Percentiles rank a stretch among this genome's conserved stretches.
These are phyloP conservation scores for Syngnathus typhle DNA, from an alignment of 2,113 vertebrate species.

Conservation along the genomic window DNA sequence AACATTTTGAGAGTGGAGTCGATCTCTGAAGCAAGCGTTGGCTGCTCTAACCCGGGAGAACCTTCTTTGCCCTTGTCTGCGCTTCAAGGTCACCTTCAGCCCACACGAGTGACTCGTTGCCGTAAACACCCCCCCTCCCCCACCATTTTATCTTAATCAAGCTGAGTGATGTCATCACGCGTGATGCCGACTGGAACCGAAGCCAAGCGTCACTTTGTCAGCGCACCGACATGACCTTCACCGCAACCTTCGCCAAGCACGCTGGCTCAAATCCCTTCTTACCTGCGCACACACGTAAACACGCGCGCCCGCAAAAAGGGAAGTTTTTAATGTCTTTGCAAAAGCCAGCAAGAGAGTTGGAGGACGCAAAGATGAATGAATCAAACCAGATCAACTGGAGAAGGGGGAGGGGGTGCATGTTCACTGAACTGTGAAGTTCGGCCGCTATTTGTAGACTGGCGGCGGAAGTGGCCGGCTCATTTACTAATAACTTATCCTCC, in stretches of 20 bases:
- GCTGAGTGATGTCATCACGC: neutral
- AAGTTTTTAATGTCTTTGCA: slow-evolving; percentile 48
- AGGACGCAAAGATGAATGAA: slow-evolving; percentile 37
- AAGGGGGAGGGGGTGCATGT: slow-evolving; percentile 25
- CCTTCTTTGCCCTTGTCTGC: neutral
- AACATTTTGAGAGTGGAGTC: too few species aligned
- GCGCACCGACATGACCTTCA: neutral
- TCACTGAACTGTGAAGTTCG: slow-evolving; percentile 43
- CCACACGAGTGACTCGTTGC: neutral
- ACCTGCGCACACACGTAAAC: slow-evolving; percentile 16
- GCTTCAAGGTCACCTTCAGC: neutral
- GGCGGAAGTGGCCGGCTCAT: slow-evolving; percentile 25
- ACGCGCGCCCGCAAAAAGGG: slow-evolving; percentile 1
- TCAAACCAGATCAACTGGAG: slow-evolving; percentile 19
- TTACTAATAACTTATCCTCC: slow-evolving; percentile 44
- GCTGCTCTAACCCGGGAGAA: too few species aligned
- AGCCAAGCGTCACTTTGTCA: neutral
- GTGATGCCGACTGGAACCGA: neutral
- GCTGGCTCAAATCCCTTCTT: neutral
- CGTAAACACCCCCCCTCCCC: neutral
- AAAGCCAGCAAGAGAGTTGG: slow-evolving; percentile 40
- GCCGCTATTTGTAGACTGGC: slow-evolving; percentile 35
- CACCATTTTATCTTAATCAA: neutral
- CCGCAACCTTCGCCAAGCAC: neutral
- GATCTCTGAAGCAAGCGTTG: too few species aligned